phyloP scores from a whole-genome alignment of 92 coral and sea anemone genomes.

The Phenganax stokvisi region DNA sequence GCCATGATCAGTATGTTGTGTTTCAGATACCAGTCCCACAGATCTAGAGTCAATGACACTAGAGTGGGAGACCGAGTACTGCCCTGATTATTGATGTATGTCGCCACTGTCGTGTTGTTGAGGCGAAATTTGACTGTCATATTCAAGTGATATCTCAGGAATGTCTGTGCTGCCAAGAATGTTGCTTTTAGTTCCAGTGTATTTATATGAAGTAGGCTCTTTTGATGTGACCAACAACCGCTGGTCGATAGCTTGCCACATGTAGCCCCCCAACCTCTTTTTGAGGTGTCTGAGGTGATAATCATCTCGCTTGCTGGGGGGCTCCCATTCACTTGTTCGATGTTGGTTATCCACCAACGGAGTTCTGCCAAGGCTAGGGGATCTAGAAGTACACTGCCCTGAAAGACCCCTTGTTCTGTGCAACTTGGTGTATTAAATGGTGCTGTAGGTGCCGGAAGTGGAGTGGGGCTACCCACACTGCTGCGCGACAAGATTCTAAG shows the following conservation, averaged over 20 bases:
- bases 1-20: no score
- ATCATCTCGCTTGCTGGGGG: not conserved
- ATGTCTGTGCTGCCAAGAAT: no score
- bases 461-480: slow-evolving; percentile 42
- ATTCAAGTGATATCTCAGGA: no score
- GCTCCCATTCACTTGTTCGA: slow-evolving; percentile 6
- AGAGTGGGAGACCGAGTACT: no score
- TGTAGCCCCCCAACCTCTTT: slow-evolving; percentile 50
- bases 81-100: no score
- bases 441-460: slow-evolving; percentile 37
- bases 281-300: slow-evolving; percentile 46
- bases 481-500: slow-evolving; percentile 35
- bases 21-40: no score
- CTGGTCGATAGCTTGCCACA: not conserved
- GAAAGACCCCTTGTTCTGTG: slow-evolving; percentile 20
- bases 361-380: not conserved
- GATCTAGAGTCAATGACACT: no score
- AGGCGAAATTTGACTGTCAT: no score
- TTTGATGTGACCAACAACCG: no score
- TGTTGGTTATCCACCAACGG: slow-evolving; percentile 27
- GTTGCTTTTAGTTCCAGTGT: no score
- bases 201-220: no score
- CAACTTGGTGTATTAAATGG: slow-evolving; percentile 32
- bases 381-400: not conserved
- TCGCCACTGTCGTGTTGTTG: no score